A percentile compares a stretch with the other conserved stretches of the same genome.
These are phyloP conservation scores for Rhinichthys klamathensis DNA, from an alignment of 2,113 vertebrate species.

Conservation along the genomic window DNA sequence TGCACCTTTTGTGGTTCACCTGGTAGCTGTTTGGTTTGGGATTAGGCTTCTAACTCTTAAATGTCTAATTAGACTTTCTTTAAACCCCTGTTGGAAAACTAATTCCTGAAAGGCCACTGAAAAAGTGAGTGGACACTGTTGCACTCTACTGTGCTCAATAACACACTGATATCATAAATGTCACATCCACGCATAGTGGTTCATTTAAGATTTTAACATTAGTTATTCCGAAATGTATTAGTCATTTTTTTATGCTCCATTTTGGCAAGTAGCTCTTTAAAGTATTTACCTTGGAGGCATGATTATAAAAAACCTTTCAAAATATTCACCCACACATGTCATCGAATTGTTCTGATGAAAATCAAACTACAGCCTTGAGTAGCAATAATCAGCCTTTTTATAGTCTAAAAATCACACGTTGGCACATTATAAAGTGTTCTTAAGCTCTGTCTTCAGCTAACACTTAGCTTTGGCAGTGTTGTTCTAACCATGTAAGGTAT, in stretches of 20 bases:
- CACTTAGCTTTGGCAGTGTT: conserved; percentile 37
- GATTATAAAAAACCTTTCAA: conserved; percentile 1
- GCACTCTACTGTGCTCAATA: not conserved
- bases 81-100: too few relatives aligned
- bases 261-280: not conserved
- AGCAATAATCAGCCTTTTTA: not conserved
- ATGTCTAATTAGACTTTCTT: too few relatives aligned
- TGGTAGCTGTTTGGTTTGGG: too few relatives aligned
- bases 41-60: too few relatives aligned
- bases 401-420: not conserved
- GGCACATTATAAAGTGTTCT: conserved; percentile 13
- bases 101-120: too few relatives aligned
- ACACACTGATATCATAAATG: not conserved
- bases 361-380: not conserved
- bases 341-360: not conserved
- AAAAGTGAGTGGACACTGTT: too few relatives aligned
- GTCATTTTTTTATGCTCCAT: not conserved
- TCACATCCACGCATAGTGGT: not conserved
- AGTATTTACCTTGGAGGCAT: not conserved
- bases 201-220: not conserved
- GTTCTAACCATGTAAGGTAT: conserved; percentile 70
- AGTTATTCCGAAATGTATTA: not conserved
- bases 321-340: not conserved
- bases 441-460: not conserved
- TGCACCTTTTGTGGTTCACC: too few relatives aligned